phyloP scores from a whole-genome alignment of 2,888 invertebrate genomes.

The Pheosia tremula region DNA sequence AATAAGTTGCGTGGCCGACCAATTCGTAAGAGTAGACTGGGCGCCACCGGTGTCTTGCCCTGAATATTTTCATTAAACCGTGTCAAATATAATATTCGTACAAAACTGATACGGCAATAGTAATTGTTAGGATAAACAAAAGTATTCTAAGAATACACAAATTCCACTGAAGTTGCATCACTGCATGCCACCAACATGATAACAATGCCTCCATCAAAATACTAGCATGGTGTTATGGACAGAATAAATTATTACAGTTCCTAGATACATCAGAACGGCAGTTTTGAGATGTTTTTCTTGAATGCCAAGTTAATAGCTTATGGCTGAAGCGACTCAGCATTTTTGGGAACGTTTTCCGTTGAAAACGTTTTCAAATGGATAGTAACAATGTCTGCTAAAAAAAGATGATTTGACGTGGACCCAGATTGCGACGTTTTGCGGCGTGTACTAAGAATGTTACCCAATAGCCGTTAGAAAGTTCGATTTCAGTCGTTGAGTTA shows the following conservation, averaged over 20 bases:
- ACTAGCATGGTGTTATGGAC: not conserved
- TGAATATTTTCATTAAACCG: conserved; percentile 49
- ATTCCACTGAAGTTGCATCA: not conserved
- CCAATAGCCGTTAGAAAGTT: conserved; percentile 72
- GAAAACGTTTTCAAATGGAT: conserved; percentile 3
- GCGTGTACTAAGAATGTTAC: conserved; percentile 61
- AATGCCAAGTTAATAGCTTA: too few species aligned
- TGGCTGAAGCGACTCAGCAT: not conserved
- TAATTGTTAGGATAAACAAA: conserved; percentile 16
- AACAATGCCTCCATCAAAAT: not conserved
- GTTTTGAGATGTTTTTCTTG: not conserved
- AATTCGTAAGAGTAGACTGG: conserved; percentile 54
- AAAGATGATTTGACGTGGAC: conserved; percentile 44
- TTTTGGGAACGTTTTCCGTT: not conserved
- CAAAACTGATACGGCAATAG: not conserved
- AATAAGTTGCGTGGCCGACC: conserved; percentile 59
- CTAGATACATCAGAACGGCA: not conserved
- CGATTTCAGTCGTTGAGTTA: conserved; percentile 65
- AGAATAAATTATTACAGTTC: not conserved
- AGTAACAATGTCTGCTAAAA: conserved; percentile 25
- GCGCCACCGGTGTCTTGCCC: conserved; percentile 35
- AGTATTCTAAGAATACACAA: not conserved
- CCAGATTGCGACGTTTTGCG: conserved; percentile 53
- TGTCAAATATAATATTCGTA: conserved; percentile 13
- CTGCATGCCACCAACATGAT: not conserved